Conservation (phyloP, 2,113 vertebrate genomes). For the Phaetusa simplex region DNA sequence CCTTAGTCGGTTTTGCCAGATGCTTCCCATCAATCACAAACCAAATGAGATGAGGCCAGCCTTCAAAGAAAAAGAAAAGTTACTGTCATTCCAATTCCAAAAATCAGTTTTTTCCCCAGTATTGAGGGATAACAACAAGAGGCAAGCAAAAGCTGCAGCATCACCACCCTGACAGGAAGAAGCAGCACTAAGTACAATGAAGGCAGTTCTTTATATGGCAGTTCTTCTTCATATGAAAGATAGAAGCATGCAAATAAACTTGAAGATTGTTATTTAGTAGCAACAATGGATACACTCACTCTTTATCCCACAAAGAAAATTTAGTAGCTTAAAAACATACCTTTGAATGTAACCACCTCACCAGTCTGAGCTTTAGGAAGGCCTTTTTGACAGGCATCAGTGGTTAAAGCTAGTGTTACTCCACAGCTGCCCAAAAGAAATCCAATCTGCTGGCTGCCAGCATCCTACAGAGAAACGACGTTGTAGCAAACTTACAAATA, state of each 20-base stretch:
- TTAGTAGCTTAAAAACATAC: constrained; percentile 59
- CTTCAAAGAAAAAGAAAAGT: constrained; percentile 63
- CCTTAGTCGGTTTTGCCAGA: constrained; percentile 91
- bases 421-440: constrained; percentile 96
- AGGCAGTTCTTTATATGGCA: neutral
- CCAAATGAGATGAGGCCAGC: constrained; percentile 93
- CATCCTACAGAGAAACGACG: constrained; percentile 77
- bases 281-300: neutral
- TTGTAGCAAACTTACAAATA: neutral
- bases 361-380: constrained; percentile 94
- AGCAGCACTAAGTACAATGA: neutral
- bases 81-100: neutral
- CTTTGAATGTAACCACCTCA: constrained; percentile 93
- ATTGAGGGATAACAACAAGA: neutral
- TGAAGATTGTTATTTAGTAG: neutral
- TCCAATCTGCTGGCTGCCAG: constrained; percentile 94
- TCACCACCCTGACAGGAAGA: neutral
- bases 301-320: neutral
- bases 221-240: neutral
- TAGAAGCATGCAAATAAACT: neutral
- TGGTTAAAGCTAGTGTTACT: constrained; percentile 90
- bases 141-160: neutral
- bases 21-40: constrained; percentile 96
- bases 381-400: constrained; percentile 95
- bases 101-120: neutral